phyloP scores from a whole-genome alignment of 2,797 vertebrate species.

The Diplodus sargus region DNA sequence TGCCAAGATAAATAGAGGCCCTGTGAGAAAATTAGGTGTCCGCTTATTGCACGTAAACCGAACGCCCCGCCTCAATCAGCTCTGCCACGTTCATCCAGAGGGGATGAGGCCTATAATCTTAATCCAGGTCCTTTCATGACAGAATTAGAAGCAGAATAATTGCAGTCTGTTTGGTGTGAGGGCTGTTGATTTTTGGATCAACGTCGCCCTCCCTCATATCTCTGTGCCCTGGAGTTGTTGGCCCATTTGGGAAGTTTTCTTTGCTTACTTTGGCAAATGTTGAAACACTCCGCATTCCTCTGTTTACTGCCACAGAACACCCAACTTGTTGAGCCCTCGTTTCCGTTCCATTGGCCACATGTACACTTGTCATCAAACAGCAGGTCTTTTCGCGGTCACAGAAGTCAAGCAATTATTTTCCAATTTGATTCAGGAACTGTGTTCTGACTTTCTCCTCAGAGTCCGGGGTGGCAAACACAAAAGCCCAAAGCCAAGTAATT shows the following conservation, averaged over 20 bases:
- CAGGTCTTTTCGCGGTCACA: constrained; percentile 28
- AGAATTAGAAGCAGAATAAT: constrained; percentile 56
- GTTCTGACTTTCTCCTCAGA: constrained; percentile 13
- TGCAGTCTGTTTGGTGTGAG: constrained; percentile 29
- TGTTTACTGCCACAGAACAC: constrained; percentile 66
- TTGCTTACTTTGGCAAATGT: constrained; percentile 65
- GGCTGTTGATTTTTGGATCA: constrained; percentile 35
- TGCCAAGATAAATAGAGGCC: constrained; percentile 64
- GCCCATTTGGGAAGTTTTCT: constrained; percentile 52
- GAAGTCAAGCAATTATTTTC: constrained; percentile 50
- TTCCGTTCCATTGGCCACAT: constrained; percentile 45
- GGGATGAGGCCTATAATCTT: constrained; percentile 62
- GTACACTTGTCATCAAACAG: constrained; percentile 60
- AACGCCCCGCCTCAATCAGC: constrained; percentile 44
- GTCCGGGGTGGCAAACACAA: constrained; percentile 39
- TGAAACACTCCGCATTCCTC: constrained; percentile 67
- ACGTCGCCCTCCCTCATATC: constrained; percentile 34
- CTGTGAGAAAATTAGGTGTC: constrained; percentile 59
- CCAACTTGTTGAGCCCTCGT: constrained; percentile 49
- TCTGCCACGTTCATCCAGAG: constrained; percentile 16
- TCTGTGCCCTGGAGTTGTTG: constrained; percentile 36
- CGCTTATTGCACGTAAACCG: constrained; percentile 36
- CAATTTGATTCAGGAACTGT: constrained; percentile 48
- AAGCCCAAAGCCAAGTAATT: constrained; percentile 51
- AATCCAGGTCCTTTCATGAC: constrained; percentile 44